Percentiles rank a stretch among this genome's conserved stretches.
Evolutionary conservation across 2,797 vertebrate species (phyloP).

Genomic region (Eremophila alpestris): DNA sequence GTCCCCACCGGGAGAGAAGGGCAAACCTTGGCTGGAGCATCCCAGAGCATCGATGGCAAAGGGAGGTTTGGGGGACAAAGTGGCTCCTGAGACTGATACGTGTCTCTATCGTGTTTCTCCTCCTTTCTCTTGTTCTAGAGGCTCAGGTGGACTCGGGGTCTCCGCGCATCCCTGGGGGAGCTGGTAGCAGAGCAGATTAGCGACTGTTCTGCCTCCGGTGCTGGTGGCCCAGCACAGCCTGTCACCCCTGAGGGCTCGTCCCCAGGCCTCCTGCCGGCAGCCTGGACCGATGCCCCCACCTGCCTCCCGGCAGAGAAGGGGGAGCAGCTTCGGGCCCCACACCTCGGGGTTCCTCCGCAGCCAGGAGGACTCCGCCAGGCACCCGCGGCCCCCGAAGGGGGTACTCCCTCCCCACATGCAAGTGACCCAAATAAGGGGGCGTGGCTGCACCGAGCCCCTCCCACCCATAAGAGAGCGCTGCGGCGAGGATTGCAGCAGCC

Average conservation of each 20-base stretch:
- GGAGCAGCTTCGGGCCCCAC: too few species aligned
- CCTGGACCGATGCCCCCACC: neutral
- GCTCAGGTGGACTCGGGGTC: neutral
- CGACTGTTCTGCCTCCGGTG: neutral
- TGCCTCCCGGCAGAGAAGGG: neutral
- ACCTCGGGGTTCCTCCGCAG: neutral
- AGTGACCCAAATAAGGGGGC: constrained; percentile 3
- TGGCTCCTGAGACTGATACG: rapidly evolving
- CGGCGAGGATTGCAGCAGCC: constrained; percentile 48
- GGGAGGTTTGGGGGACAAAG: neutral
- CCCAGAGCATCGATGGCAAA: neutral
- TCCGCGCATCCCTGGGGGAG: neutral
- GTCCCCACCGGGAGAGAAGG: neutral
- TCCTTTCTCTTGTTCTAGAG: neutral
- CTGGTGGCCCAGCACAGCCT: neutral
- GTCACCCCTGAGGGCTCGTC: neutral
- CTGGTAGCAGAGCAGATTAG: neutral
- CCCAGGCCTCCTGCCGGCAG: neutral
- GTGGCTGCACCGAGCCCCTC: neutral
- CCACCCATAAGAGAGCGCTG: constrained; percentile 42
- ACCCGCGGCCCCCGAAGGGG: neutral
- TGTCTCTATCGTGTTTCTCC: neutral
- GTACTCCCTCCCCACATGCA: neutral
- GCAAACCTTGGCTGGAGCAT: neutral
- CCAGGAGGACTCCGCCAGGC: rapidly evolving